Percentiles rank a stretch among this genome's conserved stretches.
Evolutionary conservation across 2,888 invertebrate species (phyloP).

Genomic region (Resseliella maxima): DNA sequence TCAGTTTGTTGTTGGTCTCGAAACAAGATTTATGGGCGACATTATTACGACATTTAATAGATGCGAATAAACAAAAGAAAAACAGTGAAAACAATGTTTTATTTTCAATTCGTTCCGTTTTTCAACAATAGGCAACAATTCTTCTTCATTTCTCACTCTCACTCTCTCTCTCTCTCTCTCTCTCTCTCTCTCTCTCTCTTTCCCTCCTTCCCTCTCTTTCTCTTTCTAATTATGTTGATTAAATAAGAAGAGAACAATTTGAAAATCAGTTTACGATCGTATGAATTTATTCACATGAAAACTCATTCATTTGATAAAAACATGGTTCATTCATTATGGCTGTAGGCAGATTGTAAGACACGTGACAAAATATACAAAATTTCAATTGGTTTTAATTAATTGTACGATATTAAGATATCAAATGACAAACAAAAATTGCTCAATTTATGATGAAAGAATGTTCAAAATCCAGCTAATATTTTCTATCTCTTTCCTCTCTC

Average conservation of each 20-base stretch:
- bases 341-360: neutral
- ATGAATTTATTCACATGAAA: neutral
- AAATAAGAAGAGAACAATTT: neutral
- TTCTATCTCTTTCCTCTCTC: neutral
- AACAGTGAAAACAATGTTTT: neutral
- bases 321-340: too few relatives aligned
- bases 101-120: neutral
- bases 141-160: too few relatives aligned
- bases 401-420: neutral
- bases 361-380: neutral
- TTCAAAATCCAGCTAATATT: too few relatives aligned
- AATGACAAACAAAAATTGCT: neutral
- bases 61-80: neutral
- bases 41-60: slow-evolving; percentile 42
- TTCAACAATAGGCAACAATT: too few relatives aligned
- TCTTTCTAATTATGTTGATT: neutral
- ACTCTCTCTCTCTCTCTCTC: neutral
- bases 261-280: neutral
- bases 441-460: neutral
- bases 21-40: slow-evolving; percentile 5
- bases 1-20: neutral
- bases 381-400: neutral
- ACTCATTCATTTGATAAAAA: neutral
- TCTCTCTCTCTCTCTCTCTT: neutral
- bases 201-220: neutral